Conservation (phyloP, 2,888 invertebrate genomes). For the Xanthorhoe spadicearia region DNA sequence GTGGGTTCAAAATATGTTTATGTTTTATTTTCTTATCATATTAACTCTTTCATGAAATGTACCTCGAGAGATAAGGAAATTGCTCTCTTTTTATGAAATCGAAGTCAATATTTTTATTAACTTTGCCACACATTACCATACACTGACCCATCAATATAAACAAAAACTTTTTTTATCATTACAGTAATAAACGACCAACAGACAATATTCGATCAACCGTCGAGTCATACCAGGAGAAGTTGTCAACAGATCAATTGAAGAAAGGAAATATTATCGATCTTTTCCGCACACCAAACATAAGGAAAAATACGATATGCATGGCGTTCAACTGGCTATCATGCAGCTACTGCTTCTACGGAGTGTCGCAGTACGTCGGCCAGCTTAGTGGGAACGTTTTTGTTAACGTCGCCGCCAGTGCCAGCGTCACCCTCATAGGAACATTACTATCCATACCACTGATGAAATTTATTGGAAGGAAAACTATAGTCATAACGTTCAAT, state of each 20-base stretch:
- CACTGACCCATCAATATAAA: not conserved
- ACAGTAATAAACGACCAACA: conserved; percentile 79
- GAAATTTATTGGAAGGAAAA: conserved; percentile 87
- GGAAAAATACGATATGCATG: conserved; percentile 89
- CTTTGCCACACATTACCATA: not conserved
- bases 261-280: conserved; percentile 87
- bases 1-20: too few species aligned
- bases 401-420: conserved; percentile 91
- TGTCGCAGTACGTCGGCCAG: conserved; percentile 92
- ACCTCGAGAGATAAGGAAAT: too few species aligned
- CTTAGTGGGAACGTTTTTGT: conserved; percentile 91
- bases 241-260: conserved; percentile 63
- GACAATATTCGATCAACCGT: conserved; percentile 74
- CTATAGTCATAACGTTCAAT: conserved; percentile 87
- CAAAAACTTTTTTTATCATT: conserved; percentile 42
- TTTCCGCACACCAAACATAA: conserved; percentile 88
- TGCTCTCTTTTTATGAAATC: not conserved
- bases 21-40: not conserved
- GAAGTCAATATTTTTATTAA: too few species aligned
- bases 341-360: conserved; percentile 91
- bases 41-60: not conserved
- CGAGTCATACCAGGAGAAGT: conserved; percentile 62
- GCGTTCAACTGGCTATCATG: conserved; percentile 92
- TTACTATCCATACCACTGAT: conserved; percentile 86
- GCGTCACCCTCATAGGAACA: conserved; percentile 85